These are phyloP conservation scores for Ophioninae sp. DNA, from an alignment of 2,888 invertebrate species.

Conservation along the genomic window DNA sequence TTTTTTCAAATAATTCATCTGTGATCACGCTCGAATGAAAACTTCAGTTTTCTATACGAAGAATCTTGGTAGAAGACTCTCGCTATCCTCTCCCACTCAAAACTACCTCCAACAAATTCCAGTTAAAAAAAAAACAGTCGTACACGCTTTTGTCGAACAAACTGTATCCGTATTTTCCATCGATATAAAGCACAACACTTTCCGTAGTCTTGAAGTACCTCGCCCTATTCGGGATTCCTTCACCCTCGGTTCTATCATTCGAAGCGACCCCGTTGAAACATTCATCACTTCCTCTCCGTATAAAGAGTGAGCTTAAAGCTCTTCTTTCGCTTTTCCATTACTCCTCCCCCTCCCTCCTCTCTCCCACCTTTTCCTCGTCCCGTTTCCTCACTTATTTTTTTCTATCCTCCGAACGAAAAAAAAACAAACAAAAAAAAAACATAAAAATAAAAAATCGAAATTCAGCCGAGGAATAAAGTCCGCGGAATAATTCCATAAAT, in stretches of 20 bases:
- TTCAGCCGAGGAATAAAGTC: slow-evolving; percentile 16
- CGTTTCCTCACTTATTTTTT: not conserved
- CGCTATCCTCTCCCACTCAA: no score
- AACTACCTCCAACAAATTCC: no score
- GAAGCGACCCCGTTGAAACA: slow-evolving; percentile 66
- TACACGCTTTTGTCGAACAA: no score
- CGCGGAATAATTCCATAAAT: slow-evolving; percentile 12
- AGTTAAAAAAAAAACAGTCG: no score
- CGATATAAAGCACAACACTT: slow-evolving; percentile 22
- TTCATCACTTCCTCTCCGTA: slow-evolving; percentile 68
- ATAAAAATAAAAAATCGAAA: slow-evolving; percentile 1
- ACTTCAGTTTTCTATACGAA: not conserved
- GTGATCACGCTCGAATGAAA: not conserved
- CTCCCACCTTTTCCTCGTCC: no score
- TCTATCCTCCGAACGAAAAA: not conserved
- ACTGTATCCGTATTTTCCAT: slow-evolving; percentile 17
- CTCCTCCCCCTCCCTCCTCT: not conserved
- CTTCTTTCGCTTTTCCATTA: slow-evolving; percentile 30
- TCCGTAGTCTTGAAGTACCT: slow-evolving; percentile 28
- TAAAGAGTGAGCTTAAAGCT: slow-evolving; percentile 41
- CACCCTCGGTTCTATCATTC: slow-evolving; percentile 70
- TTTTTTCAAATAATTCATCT: not conserved
- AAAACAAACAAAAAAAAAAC: slow-evolving; percentile 11
- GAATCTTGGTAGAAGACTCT: not conserved
- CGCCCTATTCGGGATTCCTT: slow-evolving; percentile 56